A percentile compares a stretch with the other conserved stretches of the same genome.
These are phyloP conservation scores for Salmo trutta DNA, from an alignment of 2,797 vertebrate genomes.

Conservation along the genomic window DNA sequence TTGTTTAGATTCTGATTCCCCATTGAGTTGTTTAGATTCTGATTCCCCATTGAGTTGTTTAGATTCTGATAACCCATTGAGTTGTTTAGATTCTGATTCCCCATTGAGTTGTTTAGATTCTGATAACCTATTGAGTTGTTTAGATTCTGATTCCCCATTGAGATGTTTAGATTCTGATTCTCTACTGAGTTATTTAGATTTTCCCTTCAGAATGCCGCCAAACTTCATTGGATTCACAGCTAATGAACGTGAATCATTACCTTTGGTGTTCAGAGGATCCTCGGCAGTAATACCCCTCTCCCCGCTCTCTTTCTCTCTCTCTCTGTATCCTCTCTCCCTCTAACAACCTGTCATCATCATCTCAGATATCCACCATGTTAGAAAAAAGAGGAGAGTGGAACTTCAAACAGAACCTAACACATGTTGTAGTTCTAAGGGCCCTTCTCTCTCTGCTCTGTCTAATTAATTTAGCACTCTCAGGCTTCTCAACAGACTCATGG, in stretches of 20 bases:
- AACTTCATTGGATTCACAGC: slow-evolving; percentile 20
- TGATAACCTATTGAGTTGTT: neutral
- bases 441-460: neutral
- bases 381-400: neutral
- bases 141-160: neutral
- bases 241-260: neutral
- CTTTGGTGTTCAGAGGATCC: neutral
- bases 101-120: neutral
- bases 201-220: neutral
- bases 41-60: too few species aligned
- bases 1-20: neutral
- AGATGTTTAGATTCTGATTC: neutral
- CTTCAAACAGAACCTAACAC: slow-evolving; percentile 4
- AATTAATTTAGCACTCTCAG: neutral
- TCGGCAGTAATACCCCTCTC: neutral
- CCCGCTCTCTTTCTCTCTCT: neutral
- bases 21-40: neutral
- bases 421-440: neutral
- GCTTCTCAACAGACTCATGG: neutral
- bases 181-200: neutral
- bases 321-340: neutral
- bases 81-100: neutral
- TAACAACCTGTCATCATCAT: slow-evolving; percentile 5
- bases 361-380: slow-evolving; percentile 1
- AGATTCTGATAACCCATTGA: neutral